These are phyloP conservation scores for Megamerina dolium DNA, from an alignment of 2,888 invertebrate genomes.

Conservation along the genomic window DNA sequence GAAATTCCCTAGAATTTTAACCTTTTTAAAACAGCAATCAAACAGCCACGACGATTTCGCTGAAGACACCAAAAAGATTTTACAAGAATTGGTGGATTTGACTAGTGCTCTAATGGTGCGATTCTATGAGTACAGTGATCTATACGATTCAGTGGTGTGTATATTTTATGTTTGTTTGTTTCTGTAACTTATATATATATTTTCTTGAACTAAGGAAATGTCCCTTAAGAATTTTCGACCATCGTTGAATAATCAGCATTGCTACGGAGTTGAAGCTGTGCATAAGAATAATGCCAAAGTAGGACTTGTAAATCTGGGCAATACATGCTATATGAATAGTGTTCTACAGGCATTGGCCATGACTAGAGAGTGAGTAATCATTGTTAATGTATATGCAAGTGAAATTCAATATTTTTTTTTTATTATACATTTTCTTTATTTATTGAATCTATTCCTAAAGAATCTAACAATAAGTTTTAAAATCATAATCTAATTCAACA, in stretches of 20 bases:
- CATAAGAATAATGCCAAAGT: conserved; percentile 50
- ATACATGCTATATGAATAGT: conserved; percentile 87
- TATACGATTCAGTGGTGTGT: conserved; percentile 52
- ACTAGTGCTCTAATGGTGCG: conserved; percentile 52
- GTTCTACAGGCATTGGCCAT: conserved; percentile 76
- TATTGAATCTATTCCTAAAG: too few species aligned
- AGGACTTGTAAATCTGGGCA: conserved; percentile 76
- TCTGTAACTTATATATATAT: not conserved
- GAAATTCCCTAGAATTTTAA: conserved; percentile 52
- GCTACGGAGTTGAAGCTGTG: conserved; percentile 25
- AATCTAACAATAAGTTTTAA: too few species aligned
- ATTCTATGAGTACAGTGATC: conserved; percentile 51
- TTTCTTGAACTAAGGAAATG: conserved; percentile 42
- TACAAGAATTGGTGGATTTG: conserved; percentile 60
- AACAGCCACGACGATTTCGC: conserved; percentile 52
- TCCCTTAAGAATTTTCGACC: conserved; percentile 50
- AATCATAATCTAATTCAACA: too few species aligned
- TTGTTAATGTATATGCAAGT: not conserved
- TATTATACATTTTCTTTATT: not conserved
- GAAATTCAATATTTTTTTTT: not conserved
- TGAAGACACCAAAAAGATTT: conserved; percentile 52
- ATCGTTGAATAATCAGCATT: conserved; percentile 38
- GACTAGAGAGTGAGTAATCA: conserved; percentile 63
- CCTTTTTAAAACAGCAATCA: conserved; percentile 54
- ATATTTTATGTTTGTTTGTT: not conserved